Percentiles rank a stretch among this genome's conserved stretches.
These are phyloP conservation scores for Ambastaia sidthimunki DNA, from an alignment of 2,797 vertebrate genomes.

Conservation along the genomic window DNA sequence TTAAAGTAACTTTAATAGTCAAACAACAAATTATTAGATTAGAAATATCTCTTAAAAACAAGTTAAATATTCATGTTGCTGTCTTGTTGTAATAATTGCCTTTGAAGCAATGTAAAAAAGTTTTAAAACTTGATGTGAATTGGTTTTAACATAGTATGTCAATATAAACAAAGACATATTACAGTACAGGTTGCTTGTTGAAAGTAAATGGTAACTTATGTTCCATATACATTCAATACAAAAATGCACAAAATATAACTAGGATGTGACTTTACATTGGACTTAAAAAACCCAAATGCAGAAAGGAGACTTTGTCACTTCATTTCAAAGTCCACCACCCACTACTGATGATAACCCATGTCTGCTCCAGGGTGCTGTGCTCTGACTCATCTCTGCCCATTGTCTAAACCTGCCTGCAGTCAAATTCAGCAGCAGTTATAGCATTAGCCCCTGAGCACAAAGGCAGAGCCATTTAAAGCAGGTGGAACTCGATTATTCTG, in stretches of 20 bases:
- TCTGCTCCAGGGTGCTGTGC: constrained; percentile 6
- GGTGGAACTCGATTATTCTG: constrained; percentile 5
- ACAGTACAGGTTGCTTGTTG: no score
- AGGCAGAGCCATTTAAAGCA: constrained; percentile 10
- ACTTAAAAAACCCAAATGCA: background rate
- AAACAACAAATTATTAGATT: no score
- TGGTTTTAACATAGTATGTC: no score
- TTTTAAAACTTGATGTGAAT: no score
- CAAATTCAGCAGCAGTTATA: constrained; percentile 20
- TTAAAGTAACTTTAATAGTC: no score
- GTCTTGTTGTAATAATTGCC: no score
- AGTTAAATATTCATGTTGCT: no score
- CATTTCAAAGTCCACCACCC: background rate
- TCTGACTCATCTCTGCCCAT: constrained; percentile 29
- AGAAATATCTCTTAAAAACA: no score
- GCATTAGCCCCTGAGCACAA: constrained; percentile 6
- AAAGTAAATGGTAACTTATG: background rate
- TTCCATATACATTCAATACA: background rate
- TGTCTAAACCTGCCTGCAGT: constrained; percentile 22
- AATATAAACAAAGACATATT: no score
- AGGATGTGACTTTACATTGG: background rate
- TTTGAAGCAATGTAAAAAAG: no score
- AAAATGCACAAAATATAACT: background rate
- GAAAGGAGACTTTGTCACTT: background rate
- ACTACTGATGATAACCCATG: constrained; percentile 2